These are phyloP conservation scores for Charaxes varanes DNA, from an alignment of 1,140 invertebrate genomes.

Conservation along the genomic window DNA sequence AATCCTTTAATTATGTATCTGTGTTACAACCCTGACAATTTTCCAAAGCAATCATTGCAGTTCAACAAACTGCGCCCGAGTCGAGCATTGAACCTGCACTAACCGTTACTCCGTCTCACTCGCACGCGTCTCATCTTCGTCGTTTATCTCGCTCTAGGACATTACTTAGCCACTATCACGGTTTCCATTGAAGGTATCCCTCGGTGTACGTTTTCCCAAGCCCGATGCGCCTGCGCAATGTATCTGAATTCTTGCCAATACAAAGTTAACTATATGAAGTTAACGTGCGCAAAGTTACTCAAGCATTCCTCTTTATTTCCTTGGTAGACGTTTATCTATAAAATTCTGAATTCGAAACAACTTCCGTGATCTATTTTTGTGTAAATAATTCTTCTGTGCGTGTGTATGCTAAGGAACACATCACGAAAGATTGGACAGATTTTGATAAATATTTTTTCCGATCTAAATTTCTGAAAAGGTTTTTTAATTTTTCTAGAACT, in stretches of 20 bases:
- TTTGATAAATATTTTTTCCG: too few species aligned
- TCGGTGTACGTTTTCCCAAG: conserved; percentile 29
- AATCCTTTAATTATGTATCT: conserved; percentile 2
- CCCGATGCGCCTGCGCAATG: conserved; percentile 20
- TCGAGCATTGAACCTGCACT: conserved; percentile 66
- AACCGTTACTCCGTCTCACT: conserved; percentile 50
- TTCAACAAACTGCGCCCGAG: conserved; percentile 69
- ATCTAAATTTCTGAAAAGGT: too few species aligned
- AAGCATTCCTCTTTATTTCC: too few species aligned
- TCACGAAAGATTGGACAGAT: too few species aligned
- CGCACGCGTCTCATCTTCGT: conserved; percentile 20
- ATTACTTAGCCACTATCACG: conserved; percentile 32
- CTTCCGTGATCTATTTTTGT: too few species aligned
- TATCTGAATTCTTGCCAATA: conserved; percentile 16
- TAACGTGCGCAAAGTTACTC: too few species aligned
- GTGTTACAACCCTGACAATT: conserved; percentile 47
- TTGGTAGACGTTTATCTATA: too few species aligned
- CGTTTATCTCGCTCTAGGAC: conserved; percentile 34
- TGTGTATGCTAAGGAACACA: too few species aligned
- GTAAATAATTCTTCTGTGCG: too few species aligned
- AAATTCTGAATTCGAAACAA: too few species aligned
- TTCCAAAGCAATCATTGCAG: conserved; percentile 66
- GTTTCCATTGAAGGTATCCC: conserved; percentile 44
- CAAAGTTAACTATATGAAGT: too few species aligned
- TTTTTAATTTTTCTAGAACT: too few species aligned